Evolutionary conservation across 2,888 invertebrate species (phyloP), one percentile per base, ranked within the genome.

Genomic region (Plebejus anna): DNA sequence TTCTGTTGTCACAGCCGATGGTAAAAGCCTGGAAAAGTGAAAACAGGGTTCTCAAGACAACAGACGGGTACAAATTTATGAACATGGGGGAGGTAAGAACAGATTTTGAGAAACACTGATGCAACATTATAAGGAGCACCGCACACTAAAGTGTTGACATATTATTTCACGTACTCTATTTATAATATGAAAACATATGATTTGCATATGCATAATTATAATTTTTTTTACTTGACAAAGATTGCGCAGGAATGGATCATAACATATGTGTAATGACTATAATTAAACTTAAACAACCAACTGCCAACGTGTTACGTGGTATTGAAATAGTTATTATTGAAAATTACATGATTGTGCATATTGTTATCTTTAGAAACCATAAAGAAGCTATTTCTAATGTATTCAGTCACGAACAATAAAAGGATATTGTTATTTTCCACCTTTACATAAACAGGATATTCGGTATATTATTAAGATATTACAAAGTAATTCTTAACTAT

Each of bases 1-100:
- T 83, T 96, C 95, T 2, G 95, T 95, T 77, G 94, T 89, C 80
- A 96, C 96, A 22, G 94, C 90, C 96, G 96, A 96, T 22, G 97
- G 97, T 79, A 97, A 94, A 75, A 96, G 81, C 95, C 97, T 97
- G 90, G n/a, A 94, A 91, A 36, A 38, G 13, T 61, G 1, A 75
- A 28, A 11, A 32, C 32, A 32, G 1, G 22, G 22, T 22, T 22
- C 22, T 22, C 22, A 22, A 22, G 22, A 22, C 22, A 22, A 13
- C 13, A 11, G 32, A 51, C 13, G 51, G 51, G 13, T 13, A 13
- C 13, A 51, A 51, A 2, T 51, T 51, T 13, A 13, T 51, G 13
- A 13, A 2, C 51, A 51, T 0, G 3, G 42, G 42, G 42, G 42
- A 42, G 42, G 7, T 42, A 51, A 51, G 51, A 11, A 3, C 0